Evolutionary conservation across 2,113 vertebrate species (phyloP), one percentile per base, ranked within the genome.

Genomic region (Panthera leo): DNA sequence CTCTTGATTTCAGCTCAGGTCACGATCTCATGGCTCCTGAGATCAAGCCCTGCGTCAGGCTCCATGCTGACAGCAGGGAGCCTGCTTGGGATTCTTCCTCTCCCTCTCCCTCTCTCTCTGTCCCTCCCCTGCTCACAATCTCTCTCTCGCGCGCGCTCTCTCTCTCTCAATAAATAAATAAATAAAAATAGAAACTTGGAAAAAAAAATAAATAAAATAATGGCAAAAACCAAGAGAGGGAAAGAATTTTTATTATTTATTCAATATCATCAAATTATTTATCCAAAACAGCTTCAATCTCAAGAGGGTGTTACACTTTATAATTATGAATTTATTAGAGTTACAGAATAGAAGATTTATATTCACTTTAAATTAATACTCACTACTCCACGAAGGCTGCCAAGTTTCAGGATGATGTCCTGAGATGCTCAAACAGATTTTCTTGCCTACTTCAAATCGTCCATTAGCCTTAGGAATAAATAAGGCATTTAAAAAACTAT

Each of bases 341-440:
- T 92, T 83, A n/a, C 15, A 16, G 31, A 63, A 85, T 19, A 14
- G 31, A 63, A 85, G 65, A 78, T 87, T 70, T 82, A 75, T 27
- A 53, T 92, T 96, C 88, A 68, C 71, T 97, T 83, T 12, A 78
- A 94, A 94, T 39, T 93, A 84, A 94, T 98, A 99, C 99, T 99
- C 98, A 99, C 99, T 99, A 94, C 99, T 99, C 99, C 99, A 99
- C 1, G 99, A 99, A 15, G 99, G 99, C 97, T 99, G 99, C 99
- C 99, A 99, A 23, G 99, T 99, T 99, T 99, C 99, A 87, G 99
- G 99, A 98, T 99, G 99, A 98, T 99, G 99, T 79, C 99, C 99
- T 94, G 99, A 99, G 98, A 99, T 99, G 98, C 99, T 99, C 96
- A 99, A 98, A 97, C 99, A 99, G 98, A 99, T 99, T 98, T 99